These are phyloP conservation scores for Entosphenus tridentatus DNA, from an alignment of 2,113 vertebrate genomes.

Conservation along the genomic window DNA sequence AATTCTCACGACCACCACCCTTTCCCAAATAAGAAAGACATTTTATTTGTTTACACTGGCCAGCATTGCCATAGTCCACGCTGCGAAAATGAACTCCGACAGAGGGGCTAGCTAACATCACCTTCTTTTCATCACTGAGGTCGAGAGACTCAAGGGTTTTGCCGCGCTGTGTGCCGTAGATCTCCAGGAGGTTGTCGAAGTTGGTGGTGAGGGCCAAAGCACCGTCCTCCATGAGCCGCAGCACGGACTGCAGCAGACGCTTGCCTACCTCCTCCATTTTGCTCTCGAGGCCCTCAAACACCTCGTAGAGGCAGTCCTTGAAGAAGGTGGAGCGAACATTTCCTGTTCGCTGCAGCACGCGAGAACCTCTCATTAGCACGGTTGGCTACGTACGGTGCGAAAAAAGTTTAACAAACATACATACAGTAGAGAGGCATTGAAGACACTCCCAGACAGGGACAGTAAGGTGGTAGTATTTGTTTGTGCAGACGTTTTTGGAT, in stretches of 20 bases:
- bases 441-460: no score
- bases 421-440: no score
- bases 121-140: conserved; percentile 84
- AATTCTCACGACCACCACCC: no score
- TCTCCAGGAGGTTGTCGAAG: conserved; percentile 79
- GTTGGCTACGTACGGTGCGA: no score
- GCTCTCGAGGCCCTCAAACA: conserved; percentile 73
- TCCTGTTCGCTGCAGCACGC: conserved; percentile 41
- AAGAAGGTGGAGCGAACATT: conserved; percentile 78
- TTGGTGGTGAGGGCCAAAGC: conserved; percentile 75
- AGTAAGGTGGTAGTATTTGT: no score
- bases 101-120: conserved; percentile 14
- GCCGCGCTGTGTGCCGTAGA: conserved; percentile 63
- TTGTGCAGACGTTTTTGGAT: no score
- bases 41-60: background rate
- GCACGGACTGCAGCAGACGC: conserved; percentile 57
- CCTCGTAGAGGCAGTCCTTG: conserved; percentile 84
- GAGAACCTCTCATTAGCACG: no score
- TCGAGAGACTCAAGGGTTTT: conserved; percentile 76
- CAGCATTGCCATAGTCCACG: background rate
- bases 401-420: no score
- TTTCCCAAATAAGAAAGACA: background rate
- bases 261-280: conserved; percentile 88
- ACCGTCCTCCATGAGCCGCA: conserved; percentile 71
- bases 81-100: background rate